Evolutionary conservation across 2,113 vertebrate genomes (phyloP).

Genomic region (Danionella cerebrum): DNA sequence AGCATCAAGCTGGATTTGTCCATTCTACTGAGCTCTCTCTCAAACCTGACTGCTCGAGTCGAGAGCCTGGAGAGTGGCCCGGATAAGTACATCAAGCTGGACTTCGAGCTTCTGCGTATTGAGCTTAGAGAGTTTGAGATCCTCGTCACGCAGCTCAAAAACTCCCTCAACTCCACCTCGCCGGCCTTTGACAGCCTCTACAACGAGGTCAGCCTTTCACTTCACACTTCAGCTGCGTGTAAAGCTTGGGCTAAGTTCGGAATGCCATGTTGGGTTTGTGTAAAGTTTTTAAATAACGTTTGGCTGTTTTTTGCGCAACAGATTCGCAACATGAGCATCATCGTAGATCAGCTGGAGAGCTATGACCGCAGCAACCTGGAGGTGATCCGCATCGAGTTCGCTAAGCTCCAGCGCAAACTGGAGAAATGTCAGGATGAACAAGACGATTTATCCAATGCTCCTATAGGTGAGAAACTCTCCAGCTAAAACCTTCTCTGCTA

Average conservation of each 20-base stretch:
- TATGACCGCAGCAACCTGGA: slow-evolving; percentile 63
- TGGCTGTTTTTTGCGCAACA: slow-evolving; percentile 33
- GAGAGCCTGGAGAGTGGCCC: slow-evolving; percentile 41
- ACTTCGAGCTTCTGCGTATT: slow-evolving; percentile 59
- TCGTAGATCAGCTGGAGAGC: slow-evolving; percentile 61
- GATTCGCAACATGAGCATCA: slow-evolving; percentile 64
- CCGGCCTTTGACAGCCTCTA: slow-evolving; percentile 53
- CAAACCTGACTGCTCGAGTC: slow-evolving; percentile 38
- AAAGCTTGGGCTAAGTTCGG: too few species aligned
- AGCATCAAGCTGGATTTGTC: slow-evolving; percentile 43
- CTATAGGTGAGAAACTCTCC: too few species aligned
- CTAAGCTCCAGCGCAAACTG: slow-evolving; percentile 61
- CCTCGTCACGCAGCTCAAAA: slow-evolving; percentile 55
- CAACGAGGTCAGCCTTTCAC: slow-evolving; percentile 46
- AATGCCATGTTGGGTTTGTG: too few species aligned
- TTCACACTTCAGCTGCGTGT: too few species aligned
- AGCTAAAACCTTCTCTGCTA: not conserved
- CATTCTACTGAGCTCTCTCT: slow-evolving; percentile 44
- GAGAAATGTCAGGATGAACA: slow-evolving; percentile 56
- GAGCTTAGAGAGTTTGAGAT: slow-evolving; percentile 57
- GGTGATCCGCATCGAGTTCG: slow-evolving; percentile 58
- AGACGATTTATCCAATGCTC: slow-evolving; percentile 46
- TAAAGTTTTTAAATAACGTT: too few species aligned
- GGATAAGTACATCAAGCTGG: slow-evolving; percentile 57
- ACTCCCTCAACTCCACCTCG: slow-evolving; percentile 53